Conservation (phyloP, 2,888 invertebrate species). For the Apocheima hispidaria region DNA sequence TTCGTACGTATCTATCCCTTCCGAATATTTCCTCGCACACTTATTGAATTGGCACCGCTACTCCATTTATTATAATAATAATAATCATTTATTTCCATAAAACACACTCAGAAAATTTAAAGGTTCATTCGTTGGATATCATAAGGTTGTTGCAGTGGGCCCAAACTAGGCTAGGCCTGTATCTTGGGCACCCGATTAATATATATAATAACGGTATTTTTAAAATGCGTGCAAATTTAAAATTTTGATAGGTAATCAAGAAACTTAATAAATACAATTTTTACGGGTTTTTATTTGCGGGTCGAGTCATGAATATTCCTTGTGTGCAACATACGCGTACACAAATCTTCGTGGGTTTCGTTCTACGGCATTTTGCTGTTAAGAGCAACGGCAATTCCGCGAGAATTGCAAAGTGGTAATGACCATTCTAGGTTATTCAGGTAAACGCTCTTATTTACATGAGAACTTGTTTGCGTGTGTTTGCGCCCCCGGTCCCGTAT, state of each 20-base stretch:
- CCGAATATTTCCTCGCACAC: constrained; percentile 48
- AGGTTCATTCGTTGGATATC: too few relatives aligned
- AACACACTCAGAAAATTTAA: too few relatives aligned
- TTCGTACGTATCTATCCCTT: constrained; percentile 42
- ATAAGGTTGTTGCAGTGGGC: too few relatives aligned
- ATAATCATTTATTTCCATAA: too few relatives aligned
- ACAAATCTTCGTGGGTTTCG: constrained; percentile 61
- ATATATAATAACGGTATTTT: too few relatives aligned
- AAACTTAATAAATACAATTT: too few relatives aligned
- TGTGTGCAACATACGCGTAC: constrained; percentile 64
- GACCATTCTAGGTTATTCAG: constrained; percentile 73
- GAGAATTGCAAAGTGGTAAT: constrained; percentile 80
- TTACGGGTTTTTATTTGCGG: too few relatives aligned
- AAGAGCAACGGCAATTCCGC: constrained; percentile 65
- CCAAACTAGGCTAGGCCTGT: too few relatives aligned
- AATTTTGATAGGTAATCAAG: too few relatives aligned
- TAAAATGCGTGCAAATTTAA: too few relatives aligned
- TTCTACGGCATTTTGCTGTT: constrained; percentile 76
- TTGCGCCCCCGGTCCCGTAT: constrained; percentile 56
- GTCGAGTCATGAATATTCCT: constrained; percentile 72
- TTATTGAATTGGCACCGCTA: constrained; percentile 58
- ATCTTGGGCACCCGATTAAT: too few relatives aligned
- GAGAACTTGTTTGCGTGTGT: constrained; percentile 72
- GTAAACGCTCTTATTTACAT: constrained; percentile 80
- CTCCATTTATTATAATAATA: too few relatives aligned